phyloP scores from a whole-genome alignment of 37 sponge, comb jelly and placozoan genomes.

The Petrosia ficiformis region DNA sequence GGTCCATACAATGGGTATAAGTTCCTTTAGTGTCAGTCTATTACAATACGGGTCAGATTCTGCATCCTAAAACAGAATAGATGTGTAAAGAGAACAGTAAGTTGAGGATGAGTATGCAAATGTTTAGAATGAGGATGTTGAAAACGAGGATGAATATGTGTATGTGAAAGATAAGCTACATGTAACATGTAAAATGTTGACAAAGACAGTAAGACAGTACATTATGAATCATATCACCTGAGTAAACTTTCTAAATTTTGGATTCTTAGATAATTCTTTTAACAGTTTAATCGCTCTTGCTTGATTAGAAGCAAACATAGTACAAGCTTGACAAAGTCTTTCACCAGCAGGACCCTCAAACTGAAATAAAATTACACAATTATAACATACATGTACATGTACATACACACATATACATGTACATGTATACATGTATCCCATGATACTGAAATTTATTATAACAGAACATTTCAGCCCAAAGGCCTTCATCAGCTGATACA shows the following conservation, averaged over 20 bases:
- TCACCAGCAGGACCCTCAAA: constrained; percentile 69
- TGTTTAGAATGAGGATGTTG: no score
- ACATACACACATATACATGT: no score
- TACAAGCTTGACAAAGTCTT: constrained; percentile 60
- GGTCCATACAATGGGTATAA: constrained; percentile 67
- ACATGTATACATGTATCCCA: no score
- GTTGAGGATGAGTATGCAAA: background rate
- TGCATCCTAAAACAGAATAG: constrained; percentile 18
- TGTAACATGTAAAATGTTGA: no score
- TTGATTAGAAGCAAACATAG: constrained; percentile 78
- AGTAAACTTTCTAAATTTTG: constrained; percentile 63
- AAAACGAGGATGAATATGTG: background rate
- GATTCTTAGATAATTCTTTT: constrained; percentile 56
- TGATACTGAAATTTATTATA: no score
- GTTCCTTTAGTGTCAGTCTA: constrained; percentile 52
- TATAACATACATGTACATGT: no score
- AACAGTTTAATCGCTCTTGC: constrained; percentile 49
- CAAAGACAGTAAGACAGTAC: no score
- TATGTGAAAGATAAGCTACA: no score
- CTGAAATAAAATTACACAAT: constrained; percentile 14
- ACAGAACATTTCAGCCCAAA: no score
- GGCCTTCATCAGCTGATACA: no score
- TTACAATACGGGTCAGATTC: constrained; percentile 51
- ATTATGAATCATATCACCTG: constrained; percentile 27
- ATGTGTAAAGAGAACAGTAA: background rate